These are phyloP conservation scores for Nycticryphes semicollaris DNA, from an alignment of 2,113 vertebrate species.

Conservation along the genomic window DNA sequence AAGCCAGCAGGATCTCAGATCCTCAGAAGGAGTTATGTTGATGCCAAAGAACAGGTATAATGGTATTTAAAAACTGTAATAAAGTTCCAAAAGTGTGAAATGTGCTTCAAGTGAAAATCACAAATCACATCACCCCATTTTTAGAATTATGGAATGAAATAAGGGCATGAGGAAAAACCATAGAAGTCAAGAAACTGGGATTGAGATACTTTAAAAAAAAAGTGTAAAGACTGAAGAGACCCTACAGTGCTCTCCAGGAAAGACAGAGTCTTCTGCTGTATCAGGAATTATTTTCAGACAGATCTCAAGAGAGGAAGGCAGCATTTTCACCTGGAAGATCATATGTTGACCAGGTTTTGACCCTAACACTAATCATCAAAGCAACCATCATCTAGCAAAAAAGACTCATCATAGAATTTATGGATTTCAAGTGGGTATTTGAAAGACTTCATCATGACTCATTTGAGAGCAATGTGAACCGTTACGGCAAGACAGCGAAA, in stretches of 20 bases:
- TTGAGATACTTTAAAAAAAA: background rate
- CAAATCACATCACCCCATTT: background rate
- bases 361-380: background rate
- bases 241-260: background rate
- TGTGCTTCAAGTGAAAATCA: background rate
- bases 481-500: constrained; percentile 8
- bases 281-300: background rate
- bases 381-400: background rate
- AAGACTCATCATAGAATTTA: background rate
- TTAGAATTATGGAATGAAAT: background rate
- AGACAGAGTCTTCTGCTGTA: background rate
- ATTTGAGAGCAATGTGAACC: constrained; percentile 12
- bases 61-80: background rate
- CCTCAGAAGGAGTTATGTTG: background rate
- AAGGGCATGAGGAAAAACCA: background rate
- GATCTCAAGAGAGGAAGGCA: background rate
- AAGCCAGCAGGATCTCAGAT: background rate
- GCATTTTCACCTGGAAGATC: background rate
- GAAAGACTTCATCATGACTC: constrained; percentile 44
- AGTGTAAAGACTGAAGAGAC: background rate
- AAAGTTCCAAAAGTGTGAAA: background rate
- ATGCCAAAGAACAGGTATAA: background rate
- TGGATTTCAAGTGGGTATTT: constrained; percentile 38
- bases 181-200: background rate
- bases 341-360: constrained; percentile 1